A percentile compares a stretch with the other conserved stretches of the same genome.
phyloP scores from a whole-genome alignment of 2,888 invertebrate genomes.

The Aphidius colemani region DNA sequence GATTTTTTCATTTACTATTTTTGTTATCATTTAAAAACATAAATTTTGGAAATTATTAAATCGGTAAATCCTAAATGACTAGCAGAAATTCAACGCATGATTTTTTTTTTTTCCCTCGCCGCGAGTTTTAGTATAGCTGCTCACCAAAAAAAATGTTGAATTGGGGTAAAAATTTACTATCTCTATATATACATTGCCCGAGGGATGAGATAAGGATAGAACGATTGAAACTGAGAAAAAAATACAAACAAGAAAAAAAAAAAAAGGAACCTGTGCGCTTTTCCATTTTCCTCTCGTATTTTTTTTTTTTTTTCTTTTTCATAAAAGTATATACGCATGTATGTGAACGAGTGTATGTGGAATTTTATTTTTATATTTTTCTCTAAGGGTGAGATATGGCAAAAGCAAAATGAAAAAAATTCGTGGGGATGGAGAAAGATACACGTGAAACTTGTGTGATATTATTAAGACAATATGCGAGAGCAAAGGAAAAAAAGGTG shows the following conservation, averaged over 20 bases:
- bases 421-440: too few relatives aligned
- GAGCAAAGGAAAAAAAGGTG: too few relatives aligned
- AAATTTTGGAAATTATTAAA: neutral
- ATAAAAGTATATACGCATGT: neutral
- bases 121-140: neutral
- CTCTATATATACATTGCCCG: neutral
- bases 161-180: conserved; percentile 33
- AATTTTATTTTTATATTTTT: too few relatives aligned
- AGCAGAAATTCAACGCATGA: conserved; percentile 14
- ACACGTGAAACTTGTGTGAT: too few relatives aligned
- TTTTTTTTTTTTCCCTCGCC: conserved; percentile 2
- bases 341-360: too few relatives aligned
- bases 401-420: too few relatives aligned
- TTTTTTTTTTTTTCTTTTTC: neutral
- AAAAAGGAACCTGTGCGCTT: conserved; percentile 5
- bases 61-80: conserved; percentile 17
- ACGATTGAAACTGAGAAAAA: conserved; percentile 4
- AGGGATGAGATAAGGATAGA: conserved; percentile 18
- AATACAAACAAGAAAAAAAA: neutral
- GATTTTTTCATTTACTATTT: too few relatives aligned
- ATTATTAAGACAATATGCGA: too few relatives aligned
- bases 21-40: neutral
- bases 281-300: conserved; percentile 14
- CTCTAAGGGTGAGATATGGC: too few relatives aligned
- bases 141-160: conserved; percentile 31